Base-by-base conservation (phyloP, 2,113 vertebrate species). In the Elephantulus edwardii region DNA sequence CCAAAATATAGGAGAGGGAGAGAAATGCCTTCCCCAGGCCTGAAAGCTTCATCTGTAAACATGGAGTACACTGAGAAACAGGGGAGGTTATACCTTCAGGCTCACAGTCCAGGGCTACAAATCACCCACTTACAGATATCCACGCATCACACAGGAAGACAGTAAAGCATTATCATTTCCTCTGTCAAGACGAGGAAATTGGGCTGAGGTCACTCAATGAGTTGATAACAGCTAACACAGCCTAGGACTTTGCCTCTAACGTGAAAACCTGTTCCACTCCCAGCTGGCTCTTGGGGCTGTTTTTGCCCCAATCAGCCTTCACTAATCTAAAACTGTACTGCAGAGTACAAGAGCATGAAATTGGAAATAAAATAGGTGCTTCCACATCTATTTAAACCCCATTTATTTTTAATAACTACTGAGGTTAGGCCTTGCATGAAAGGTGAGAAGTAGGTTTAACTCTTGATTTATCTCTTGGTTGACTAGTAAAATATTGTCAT, bases 321-420 rank as follows among this genome's bases (percentile, higher is more conserved):
- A 85, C 83, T 3, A 62, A 50, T 76, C 58, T 86, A 48, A 94
- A 85, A 68, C 72, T 12, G 19, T 75, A 44, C 28, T 66, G 48
- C 82, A 91, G 88, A 91, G 95, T 33, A 82, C 50, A 90, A 66
- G 76, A 72, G 88, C 48, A 1, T 95, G 90, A 92, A 94, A 92
- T 70, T 80, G 72, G 79, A 95, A 90, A 92, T 89, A 91, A 94
- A 92, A 85, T 56, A 81, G 87, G 52, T 38, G 77, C 74, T 91
- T 93, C 83, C 66, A n/a, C 26, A 88, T 56, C 42, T 83, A 71
- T 77, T 94, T 89, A 87, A 87, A 79, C 88, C 83, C 75, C 38
- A 86, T 75, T 89, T 79, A 72, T 80, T 94, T 88, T 88, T 91
- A 88, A 90, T 90, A 86, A 93, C 80, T 83, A 83, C 66, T 88